Base-by-base conservation (phyloP, 2,888 invertebrate genomes). In the Hylaea fasciaria region DNA sequence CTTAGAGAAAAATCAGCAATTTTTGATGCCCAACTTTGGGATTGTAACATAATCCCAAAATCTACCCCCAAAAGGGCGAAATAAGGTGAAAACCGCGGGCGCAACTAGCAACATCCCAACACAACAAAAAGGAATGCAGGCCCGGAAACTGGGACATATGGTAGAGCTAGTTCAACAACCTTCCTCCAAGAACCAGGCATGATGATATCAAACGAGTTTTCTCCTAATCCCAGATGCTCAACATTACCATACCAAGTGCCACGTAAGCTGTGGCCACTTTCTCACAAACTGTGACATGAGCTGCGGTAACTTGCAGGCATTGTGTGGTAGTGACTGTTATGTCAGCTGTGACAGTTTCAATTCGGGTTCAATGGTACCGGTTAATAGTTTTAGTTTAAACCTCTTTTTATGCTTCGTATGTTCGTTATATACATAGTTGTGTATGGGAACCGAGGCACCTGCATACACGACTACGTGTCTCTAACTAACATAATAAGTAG, bases 141-240 rank as follows among this genome's bases (percentile, higher is more conserved):
- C 66, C 60, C 32, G 68, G 67, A 66, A 60, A 67, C 64, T 65
- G 57, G 62, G 69, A 67, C 70, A 70, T 65, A 63, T 70, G 70
- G 61, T 60, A 50, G 56, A 58, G 64, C 61, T 64, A 57, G 69
- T 66, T 68, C 65, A 67, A 66, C 55, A 65, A 68, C 66, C 69
- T 68, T 57, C 29, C 60, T 64, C 62, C 46, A 61, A 47, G 47
- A 39, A 53, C 39, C 14, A 8, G 14, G 22, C 44, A 0, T 43
- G 60, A 43, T 52, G 57, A 43, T 62, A 64, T 63, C 52, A 63
- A 70, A 70, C 69, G 63, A 64, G 69, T 70, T 70, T 69, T 53
- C 62, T 66, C 53, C 53, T 62, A 69, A 68, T 63, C 63, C 60
- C 66, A 62, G 65, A 67, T 64, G 67, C 62, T 53, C 57, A 28